Evolutionary conservation across 2,797 vertebrate genomes (phyloP), one percentile per base, ranked within the genome.

Genomic region (Danio choprae): DNA sequence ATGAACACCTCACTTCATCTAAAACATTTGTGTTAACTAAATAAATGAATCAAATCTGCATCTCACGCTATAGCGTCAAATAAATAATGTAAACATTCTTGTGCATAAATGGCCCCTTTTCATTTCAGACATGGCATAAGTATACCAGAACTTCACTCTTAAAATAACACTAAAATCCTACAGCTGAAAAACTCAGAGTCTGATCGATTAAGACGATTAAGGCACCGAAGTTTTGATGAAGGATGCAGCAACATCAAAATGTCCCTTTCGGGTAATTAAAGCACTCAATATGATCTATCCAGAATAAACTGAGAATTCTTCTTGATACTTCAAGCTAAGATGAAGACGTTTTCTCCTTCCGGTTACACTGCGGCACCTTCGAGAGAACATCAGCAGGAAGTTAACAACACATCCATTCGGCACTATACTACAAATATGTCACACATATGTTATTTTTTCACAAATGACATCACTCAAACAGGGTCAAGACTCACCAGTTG

Each of bases 401-500:
- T n/a, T 48, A 64, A 15, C 3, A 18, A 11, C 7, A 48, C 22
- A 20, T 13, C 15, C 2, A 1, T 68, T 50, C 22, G 50, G 13
- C 1, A 29, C 1, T 29, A n/a, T n/a, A 29, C 29, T 29, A 29
- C 29, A 29, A 29, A 29, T 29, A 29, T 40, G 20, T 29, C 29
- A 6, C 0, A 20, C 2, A 18, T n/a, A n/a, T n/a, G 3, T 56
- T 58, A 6, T 6, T 16, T 50, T 76, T 41, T 12, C 3, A 72
- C 1, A 56, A 11, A 46, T 16, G 1, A 50, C 6, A 58, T n/a
- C 12, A 43, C 67, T 41, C 56, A 53, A 15, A 56, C 4, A 6
- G 11, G 7, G 36, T 67, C 18, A 43, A 29, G 6, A 90, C 94
- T 94, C 84, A 98, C 97, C 95, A 68, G 95, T 90, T 55, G 94